phyloP scores from a whole-genome alignment of 2,797 vertebrate species.

The Merluccius polli region DNA sequence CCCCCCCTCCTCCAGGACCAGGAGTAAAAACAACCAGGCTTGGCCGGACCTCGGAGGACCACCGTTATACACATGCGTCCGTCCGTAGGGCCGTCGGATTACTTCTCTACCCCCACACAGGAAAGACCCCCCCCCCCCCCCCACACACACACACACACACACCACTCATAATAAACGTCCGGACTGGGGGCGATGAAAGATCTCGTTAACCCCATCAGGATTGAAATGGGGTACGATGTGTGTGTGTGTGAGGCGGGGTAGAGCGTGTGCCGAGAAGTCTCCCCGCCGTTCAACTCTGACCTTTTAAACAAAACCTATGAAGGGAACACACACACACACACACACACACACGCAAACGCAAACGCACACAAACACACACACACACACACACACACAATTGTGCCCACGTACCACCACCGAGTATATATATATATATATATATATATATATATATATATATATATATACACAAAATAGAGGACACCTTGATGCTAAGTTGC shows the following conservation, averaged over 20 bases:
- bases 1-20: constrained; percentile 38
- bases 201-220: constrained; percentile 62
- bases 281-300: constrained; percentile 49
- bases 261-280: constrained; percentile 30
- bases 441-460: no score
- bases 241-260: no score
- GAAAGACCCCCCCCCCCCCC: constrained; percentile 53
- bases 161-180: constrained; percentile 72
- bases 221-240: constrained; percentile 39
- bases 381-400: background rate
- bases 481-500: no score
- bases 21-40: constrained; percentile 59
- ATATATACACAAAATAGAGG: no score
- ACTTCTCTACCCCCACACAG: constrained; percentile 79
- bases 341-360: background rate
- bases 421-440: no score
- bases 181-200: constrained; percentile 72
- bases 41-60: constrained; percentile 44
- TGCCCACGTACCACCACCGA: background rate
- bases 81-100: constrained; percentile 62
- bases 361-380: background rate
- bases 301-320: constrained; percentile 44
- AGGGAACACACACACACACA: constrained; percentile 5
- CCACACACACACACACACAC: background rate
- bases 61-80: constrained; percentile 46